Evolutionary conservation across 2,888 invertebrate genomes (phyloP).

Genomic region (Callyntrura guangdongensis): DNA sequence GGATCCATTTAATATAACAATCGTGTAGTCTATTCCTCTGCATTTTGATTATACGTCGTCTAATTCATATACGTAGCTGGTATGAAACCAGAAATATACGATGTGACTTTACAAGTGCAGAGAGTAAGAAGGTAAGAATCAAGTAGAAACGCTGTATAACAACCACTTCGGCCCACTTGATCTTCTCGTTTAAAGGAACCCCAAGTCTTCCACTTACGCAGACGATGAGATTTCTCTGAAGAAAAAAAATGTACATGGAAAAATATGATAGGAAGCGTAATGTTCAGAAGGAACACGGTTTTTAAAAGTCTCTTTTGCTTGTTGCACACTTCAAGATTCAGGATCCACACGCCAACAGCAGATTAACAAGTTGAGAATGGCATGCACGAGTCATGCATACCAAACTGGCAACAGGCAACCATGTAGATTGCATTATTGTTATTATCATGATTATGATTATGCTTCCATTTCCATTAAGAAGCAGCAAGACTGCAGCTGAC

Average conservation of each 20-base stretch:
- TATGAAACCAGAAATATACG: not conserved
- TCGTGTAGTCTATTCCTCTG: not conserved
- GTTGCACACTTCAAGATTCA: constrained; percentile 38
- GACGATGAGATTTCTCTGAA: constrained; percentile 25
- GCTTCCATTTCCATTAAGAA: constrained; percentile 56
- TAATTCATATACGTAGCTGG: not conserved
- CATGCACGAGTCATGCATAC: constrained; percentile 64
- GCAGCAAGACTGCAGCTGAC: constrained; percentile 7
- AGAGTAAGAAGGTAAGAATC: constrained; percentile 30
- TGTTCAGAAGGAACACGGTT: not conserved
- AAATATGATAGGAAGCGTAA: constrained; percentile 39
- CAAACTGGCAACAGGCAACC: constrained; percentile 20
- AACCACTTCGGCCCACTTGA: constrained; percentile 51
- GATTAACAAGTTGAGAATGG: constrained; percentile 50
- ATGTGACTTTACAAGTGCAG: not conserved
- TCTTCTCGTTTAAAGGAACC: constrained; percentile 44
- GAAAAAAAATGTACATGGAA: constrained; percentile 23
- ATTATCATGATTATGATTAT: constrained; percentile 42
- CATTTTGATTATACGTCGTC: not conserved
- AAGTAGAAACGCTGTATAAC: constrained; percentile 6
- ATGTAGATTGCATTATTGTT: constrained; percentile 47
- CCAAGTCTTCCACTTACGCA: constrained; percentile 15
- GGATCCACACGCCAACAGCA: constrained; percentile 53
- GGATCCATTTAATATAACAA: constrained; percentile 38
- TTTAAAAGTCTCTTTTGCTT: constrained; percentile 41